These are phyloP conservation scores for Morinoia aosen DNA, from an alignment of 2,888 invertebrate species.

Conservation along the genomic window DNA sequence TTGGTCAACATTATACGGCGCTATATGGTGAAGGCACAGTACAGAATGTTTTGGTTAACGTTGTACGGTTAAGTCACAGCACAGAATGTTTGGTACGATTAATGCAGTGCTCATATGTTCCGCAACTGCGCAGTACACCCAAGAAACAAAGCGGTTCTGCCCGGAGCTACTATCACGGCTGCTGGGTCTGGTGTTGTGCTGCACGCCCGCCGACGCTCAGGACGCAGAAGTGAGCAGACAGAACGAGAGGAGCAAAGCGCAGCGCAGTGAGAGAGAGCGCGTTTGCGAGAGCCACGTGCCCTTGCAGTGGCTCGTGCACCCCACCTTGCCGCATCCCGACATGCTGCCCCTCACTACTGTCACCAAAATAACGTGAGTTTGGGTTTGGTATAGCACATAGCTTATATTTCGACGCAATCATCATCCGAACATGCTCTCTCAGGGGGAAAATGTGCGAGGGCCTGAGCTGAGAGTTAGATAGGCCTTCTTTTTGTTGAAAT, in stretches of 20 bases:
- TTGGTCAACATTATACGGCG: too few relatives aligned
- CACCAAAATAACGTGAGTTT: slow-evolving; percentile 8
- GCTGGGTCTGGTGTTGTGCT: slow-evolving; percentile 51
- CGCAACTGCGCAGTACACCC: slow-evolving; percentile 34
- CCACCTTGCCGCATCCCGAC: not conserved
- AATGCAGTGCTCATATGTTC: too few relatives aligned
- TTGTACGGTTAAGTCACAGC: too few relatives aligned
- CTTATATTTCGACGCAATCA: too few relatives aligned
- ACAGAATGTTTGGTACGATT: too few relatives aligned
- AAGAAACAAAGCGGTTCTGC: slow-evolving; percentile 16
- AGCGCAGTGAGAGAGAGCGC: not conserved
- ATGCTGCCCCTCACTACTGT: slow-evolving; percentile 27
- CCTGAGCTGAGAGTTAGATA: too few relatives aligned
- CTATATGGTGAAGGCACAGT: too few relatives aligned
- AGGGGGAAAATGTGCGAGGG: too few relatives aligned
- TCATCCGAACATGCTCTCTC: too few relatives aligned
- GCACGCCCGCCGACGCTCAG: not conserved
- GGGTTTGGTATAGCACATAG: not conserved
- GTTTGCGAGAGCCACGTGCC: not conserved
- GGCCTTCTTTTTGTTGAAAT: too few relatives aligned
- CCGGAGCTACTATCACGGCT: slow-evolving; percentile 52
- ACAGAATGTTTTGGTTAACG: too few relatives aligned
- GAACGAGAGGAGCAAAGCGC: not conserved
- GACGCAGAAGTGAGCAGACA: not conserved
- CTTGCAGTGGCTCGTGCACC: not conserved